These are phyloP conservation scores for Ommatoiulus sabulosus DNA, from an alignment of 2,888 invertebrate species.

Conservation along the genomic window DNA sequence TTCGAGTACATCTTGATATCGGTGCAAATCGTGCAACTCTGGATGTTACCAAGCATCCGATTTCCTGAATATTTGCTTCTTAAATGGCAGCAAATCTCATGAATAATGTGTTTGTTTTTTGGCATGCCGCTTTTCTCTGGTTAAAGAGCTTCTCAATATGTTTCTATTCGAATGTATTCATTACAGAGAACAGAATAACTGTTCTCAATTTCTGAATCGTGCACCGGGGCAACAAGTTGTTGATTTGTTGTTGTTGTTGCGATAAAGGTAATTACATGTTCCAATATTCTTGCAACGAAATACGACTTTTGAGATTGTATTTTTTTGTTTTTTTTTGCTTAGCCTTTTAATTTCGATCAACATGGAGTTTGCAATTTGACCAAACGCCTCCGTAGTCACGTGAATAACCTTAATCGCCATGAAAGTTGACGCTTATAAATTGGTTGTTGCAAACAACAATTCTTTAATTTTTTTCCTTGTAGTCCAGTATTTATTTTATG, in stretches of 20 bases:
- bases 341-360: too few species aligned
- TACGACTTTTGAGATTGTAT: background rate
- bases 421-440: too few species aligned
- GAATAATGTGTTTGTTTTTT: slow-evolving; percentile 17
- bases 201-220: slow-evolving; percentile 8
- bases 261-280: slow-evolving; percentile 38
- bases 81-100: background rate
- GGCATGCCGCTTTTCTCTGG: slow-evolving; percentile 10
- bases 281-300: background rate
- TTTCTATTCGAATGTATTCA: background rate
- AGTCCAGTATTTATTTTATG: too few species aligned
- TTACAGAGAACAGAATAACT: background rate
- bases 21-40: slow-evolving; percentile 6
- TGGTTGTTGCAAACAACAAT: too few species aligned
- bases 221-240: background rate
- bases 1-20: slow-evolving; percentile 48
- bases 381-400: too few species aligned
- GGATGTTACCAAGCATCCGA: slow-evolving; percentile 24
- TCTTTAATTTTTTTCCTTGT: too few species aligned
- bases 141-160: background rate
- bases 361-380: too few species aligned
- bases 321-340: too few species aligned
- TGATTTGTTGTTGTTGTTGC: background rate
- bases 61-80: slow-evolving; percentile 41
- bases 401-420: too few species aligned